phyloP scores from a whole-genome alignment of 2,113 vertebrate genomes.

The Synchiropus splendidus region DNA sequence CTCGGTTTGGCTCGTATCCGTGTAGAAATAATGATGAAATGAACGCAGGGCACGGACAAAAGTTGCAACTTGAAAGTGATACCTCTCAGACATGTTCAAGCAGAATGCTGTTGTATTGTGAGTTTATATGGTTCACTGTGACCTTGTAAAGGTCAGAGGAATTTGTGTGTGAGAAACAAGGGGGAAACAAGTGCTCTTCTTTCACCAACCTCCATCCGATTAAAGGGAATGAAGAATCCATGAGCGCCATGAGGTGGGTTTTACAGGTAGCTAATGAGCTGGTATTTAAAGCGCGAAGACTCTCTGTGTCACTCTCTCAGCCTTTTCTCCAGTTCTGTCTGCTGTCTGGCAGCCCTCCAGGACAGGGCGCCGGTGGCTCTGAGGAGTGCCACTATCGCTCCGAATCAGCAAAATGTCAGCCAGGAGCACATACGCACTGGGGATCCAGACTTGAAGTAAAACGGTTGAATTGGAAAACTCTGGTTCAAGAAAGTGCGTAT shows the following conservation, averaged over 20 bases:
- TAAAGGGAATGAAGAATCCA: conserved; percentile 55
- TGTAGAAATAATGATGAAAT: too few species aligned
- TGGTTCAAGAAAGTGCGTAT: too few species aligned
- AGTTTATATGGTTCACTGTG: too few species aligned
- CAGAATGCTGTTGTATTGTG: too few species aligned
- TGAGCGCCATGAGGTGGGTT: conserved; percentile 38
- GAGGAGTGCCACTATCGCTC: conserved; percentile 26
- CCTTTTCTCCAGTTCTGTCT: conserved; percentile 6
- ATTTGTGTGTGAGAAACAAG: too few species aligned
- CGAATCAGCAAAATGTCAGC: conserved; percentile 48
- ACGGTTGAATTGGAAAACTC: not conserved
- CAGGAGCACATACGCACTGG: conserved; percentile 13
- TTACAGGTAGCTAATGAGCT: conserved; percentile 55
- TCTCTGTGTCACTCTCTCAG: conserved; percentile 3
- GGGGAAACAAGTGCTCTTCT: conserved; percentile 33
- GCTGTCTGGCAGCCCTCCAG: conserved; percentile 39
- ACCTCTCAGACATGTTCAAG: too few species aligned
- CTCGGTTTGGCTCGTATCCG: too few species aligned
- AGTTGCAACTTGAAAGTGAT: too few species aligned
- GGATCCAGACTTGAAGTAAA: conserved; percentile 14
- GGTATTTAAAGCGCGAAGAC: conserved; percentile 53
- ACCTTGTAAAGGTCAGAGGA: too few species aligned
- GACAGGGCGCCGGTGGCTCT: conserved; percentile 17
- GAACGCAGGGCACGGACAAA: too few species aligned
- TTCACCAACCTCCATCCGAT: conserved; percentile 35